These are phyloP conservation scores for Ptychadena robeensis DNA, from an alignment of 2,797 vertebrate genomes.

Conservation along the genomic window DNA sequence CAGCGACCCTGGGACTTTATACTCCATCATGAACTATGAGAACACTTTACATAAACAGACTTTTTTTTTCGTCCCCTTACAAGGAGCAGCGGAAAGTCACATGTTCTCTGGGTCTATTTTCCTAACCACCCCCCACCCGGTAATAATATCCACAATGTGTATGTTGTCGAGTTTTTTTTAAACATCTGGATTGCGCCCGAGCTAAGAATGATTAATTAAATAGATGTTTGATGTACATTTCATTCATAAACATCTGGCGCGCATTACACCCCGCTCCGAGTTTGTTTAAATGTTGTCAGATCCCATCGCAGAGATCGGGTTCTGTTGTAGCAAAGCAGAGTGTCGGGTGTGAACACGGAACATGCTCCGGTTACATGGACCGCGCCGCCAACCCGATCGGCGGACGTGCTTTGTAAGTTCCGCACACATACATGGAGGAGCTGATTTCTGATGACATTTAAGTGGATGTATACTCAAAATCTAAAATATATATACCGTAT, in stretches of 20 bases:
- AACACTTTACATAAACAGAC: too few species aligned
- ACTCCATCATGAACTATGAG: too few species aligned
- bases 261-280: constrained; percentile 46
- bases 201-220: constrained; percentile 59
- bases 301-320: constrained; percentile 38
- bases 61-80: background rate
- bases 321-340: constrained; percentile 28
- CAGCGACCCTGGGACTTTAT: too few species aligned
- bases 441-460: too few species aligned
- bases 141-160: constrained; percentile 31
- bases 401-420: too few species aligned
- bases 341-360: constrained; percentile 25
- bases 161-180: constrained; percentile 30
- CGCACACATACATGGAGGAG: too few species aligned
- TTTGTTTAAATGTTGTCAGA: constrained; percentile 42
- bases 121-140: constrained; percentile 1
- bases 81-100: constrained; percentile 23
- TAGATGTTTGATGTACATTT: constrained; percentile 53
- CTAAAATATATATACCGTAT: too few species aligned
- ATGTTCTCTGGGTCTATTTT: constrained; percentile 11
- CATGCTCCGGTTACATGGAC: background rate
- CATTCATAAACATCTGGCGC: constrained; percentile 55
- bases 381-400: background rate
- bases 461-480: too few species aligned
- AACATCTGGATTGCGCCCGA: constrained; percentile 54